Conservation (phyloP, 2,113 vertebrate genomes). For the Recurvirostra avosetta region DNA sequence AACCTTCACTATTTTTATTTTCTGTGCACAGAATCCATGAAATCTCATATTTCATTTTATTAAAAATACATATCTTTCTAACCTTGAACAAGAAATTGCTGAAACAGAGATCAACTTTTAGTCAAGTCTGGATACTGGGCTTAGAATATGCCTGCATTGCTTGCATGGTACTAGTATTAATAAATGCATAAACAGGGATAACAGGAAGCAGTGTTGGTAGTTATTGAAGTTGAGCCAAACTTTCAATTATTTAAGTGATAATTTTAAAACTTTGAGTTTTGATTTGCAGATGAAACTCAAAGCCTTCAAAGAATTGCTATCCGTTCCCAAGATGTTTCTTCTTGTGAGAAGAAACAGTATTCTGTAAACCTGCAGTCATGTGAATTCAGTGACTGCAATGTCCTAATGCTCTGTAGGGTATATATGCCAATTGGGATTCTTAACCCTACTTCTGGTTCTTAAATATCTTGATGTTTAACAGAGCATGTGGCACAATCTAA, state of each 20-base stretch:
- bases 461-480: background rate
- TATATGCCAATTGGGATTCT: background rate
- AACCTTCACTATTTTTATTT: background rate
- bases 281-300: background rate
- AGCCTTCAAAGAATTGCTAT: background rate
- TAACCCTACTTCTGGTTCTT: background rate
- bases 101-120: background rate
- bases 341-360: background rate
- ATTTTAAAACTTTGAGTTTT: background rate
- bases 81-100: background rate
- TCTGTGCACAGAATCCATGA: background rate
- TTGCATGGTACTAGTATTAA: background rate
- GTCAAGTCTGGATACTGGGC: background rate
- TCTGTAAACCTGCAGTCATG: background rate
- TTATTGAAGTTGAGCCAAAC: background rate
- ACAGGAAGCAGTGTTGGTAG: background rate
- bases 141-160: background rate
- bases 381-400: background rate
- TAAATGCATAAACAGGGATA: background rate
- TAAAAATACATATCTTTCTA: background rate
- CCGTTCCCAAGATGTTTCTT: background rate
- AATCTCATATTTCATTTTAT: background rate
- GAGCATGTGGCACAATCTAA: background rate
- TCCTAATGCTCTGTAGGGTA: background rate
- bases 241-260: background rate